Evolutionary conservation across 2,113 vertebrate genomes (phyloP).

Genomic region (Cyprinodon brontotheroides): DNA sequence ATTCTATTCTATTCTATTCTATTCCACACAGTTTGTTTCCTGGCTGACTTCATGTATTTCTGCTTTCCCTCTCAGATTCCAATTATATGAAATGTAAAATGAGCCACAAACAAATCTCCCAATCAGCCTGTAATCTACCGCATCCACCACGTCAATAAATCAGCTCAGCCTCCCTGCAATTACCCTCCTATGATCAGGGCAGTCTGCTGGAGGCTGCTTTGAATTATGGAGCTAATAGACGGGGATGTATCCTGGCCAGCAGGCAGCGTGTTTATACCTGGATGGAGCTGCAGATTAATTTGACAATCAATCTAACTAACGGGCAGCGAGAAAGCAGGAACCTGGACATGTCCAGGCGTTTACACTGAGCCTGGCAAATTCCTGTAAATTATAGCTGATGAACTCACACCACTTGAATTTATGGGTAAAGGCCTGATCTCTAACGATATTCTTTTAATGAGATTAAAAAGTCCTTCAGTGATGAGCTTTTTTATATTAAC

Average conservation of each 20-base stretch:
- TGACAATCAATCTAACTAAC: slow-evolving; percentile 73
- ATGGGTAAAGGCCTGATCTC: not conserved
- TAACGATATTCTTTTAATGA: not conserved
- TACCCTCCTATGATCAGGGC: slow-evolving; percentile 66
- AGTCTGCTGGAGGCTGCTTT: slow-evolving; percentile 63
- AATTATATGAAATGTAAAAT: slow-evolving; percentile 49
- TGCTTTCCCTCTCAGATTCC: slow-evolving; percentile 23
- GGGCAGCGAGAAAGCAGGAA: slow-evolving; percentile 35
- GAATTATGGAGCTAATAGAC: slow-evolving; percentile 72
- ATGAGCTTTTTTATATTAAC: not conserved
- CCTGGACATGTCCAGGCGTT: slow-evolving; percentile 21
- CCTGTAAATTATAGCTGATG: not conserved
- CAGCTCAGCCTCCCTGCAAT: slow-evolving; percentile 59
- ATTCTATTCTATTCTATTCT: no score
- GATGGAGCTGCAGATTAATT: slow-evolving; percentile 69
- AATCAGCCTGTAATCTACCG: slow-evolving; percentile 55
- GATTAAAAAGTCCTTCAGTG: not conserved
- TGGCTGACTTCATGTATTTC: slow-evolving; percentile 10
- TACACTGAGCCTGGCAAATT: slow-evolving; percentile 5
- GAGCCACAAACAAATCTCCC: slow-evolving; percentile 55
- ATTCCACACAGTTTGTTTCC: not conserved
- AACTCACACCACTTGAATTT: not conserved
- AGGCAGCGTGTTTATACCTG: slow-evolving; percentile 74
- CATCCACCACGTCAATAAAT: slow-evolving; percentile 63
- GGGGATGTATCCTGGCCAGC: slow-evolving; percentile 64